Evolutionary conservation across 1,140 invertebrate species (phyloP), one percentile per base, ranked within the genome.

Genomic region (Adelges cooleyi): DNA sequence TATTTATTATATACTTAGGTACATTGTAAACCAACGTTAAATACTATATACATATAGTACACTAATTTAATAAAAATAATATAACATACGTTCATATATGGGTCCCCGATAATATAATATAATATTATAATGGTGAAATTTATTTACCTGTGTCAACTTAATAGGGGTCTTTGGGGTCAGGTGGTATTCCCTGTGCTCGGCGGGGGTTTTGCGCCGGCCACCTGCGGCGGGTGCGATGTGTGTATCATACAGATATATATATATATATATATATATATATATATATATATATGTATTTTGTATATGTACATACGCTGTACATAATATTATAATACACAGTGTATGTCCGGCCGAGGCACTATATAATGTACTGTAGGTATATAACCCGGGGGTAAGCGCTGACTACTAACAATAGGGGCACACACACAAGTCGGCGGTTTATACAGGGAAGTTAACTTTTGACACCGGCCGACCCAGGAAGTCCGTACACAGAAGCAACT

Each of bases 151-250:
- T 48, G 56, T 62, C 56, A 33, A 62, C 56, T 48, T 48, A 48
- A 59, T 59, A 59, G 53, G 53, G 53, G 53, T 59, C 36, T 46
- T 18, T 18, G 42, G 54, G 56, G 56, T 62, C 56, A 62, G 56
- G 40, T 62, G 42, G 25, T 62, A 46, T 62, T 62, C 56, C 42
- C 40, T 13, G 56, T 46, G 56, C 56, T 62, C 56, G 42, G 40
- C 40, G 56, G 56, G 56, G 56, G 42, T 48, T 62, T 48, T 13
- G 56, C 18, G 56, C 54, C 42, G 56, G 40, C 42, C 56, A 62
- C 56, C 56, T 62, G 56, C 56, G 8, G 56, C 42, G 56, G 42
- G 40, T 18, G 42, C 25, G 53, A 36, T 38, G 5, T 38, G 15
- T 22, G 15, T 13, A 29, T 17, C 48, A 13, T 27, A 27, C 15